Conservation (phyloP, 1,140 invertebrate species). For the Danaus melanippus region DNA sequence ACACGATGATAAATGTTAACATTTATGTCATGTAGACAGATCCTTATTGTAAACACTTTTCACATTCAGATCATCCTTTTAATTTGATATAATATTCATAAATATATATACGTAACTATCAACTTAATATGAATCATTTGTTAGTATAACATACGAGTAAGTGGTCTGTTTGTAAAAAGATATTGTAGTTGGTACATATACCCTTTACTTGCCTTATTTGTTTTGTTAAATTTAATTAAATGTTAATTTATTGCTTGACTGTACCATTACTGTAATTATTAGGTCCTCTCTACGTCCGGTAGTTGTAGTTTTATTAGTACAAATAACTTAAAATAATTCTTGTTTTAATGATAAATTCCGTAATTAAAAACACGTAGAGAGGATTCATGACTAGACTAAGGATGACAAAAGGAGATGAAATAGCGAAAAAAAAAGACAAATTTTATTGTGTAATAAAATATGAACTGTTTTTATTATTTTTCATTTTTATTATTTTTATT, state of each 20-base stretch:
- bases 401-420: conserved; percentile 50
- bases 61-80: conserved; percentile 4
- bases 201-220: conserved; percentile 5
- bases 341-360: conserved; percentile 3
- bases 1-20: conserved; percentile 21
- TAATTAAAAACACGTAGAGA: conserved; percentile 3
- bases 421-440: conserved; percentile 64
- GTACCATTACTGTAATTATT: conserved; percentile 1
- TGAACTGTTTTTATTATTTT: conserved; percentile 72
- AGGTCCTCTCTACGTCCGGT: conserved; percentile 10
- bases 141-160: too few relatives aligned
- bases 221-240: conserved; percentile 1
- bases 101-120: conserved; percentile 3
- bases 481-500: conserved; percentile 73
- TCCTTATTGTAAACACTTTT: conserved; percentile 23
- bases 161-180: too few relatives aligned
- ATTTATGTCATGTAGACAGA: conserved; percentile 34
- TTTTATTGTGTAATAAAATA: conserved; percentile 71
- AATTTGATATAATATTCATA: conserved; percentile 5
- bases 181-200: too few relatives aligned
- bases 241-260: conserved; percentile 1
- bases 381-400: conserved; percentile 8
- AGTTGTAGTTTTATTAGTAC: conserved; percentile 21
- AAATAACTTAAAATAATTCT: conserved; percentile 15
- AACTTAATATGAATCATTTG: too few relatives aligned